A percentile compares a stretch with the other conserved stretches of the same genome.
Evolutionary conservation across 2,797 vertebrate genomes (phyloP).

Genomic region (Urocyon cinereoargenteus): DNA sequence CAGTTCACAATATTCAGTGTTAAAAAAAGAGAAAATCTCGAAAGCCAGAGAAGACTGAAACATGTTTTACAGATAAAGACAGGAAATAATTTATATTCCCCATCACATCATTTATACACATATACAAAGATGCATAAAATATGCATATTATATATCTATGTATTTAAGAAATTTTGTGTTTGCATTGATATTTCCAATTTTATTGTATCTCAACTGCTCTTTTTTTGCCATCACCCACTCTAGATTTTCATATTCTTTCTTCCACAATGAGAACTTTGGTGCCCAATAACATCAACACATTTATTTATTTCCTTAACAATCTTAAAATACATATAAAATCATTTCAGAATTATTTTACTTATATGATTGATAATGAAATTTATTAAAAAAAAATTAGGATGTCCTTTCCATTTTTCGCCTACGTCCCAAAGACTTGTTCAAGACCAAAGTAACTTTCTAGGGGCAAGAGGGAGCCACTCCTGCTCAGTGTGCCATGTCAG

Average conservation of each 20-base stretch:
- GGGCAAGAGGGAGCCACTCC: not conserved
- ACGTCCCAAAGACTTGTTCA: not conserved
- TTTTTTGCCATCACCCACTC: not conserved
- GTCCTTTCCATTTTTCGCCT: not conserved
- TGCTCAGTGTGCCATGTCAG: not conserved
- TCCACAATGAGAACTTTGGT: not conserved
- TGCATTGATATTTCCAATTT: not conserved
- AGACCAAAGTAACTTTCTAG: not conserved
- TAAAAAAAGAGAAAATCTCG: not conserved
- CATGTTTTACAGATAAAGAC: not conserved
- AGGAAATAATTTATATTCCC: not conserved
- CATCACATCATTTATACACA: not conserved
- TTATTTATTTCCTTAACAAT: not conserved
- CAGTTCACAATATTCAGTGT: not conserved
- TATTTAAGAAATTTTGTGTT: not conserved
- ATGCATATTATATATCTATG: not conserved
- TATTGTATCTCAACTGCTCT: not conserved
- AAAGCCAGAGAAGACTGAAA: not conserved
- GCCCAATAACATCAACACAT: not conserved
- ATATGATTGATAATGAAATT: not conserved
- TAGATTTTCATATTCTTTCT: not conserved
- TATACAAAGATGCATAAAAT: not conserved
- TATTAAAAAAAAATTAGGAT: not conserved
- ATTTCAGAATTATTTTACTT: not conserved
- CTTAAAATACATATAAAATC: not conserved